Base-by-base conservation (phyloP, 1,140 invertebrate species). In the Drosophila ficusphila region DNA sequence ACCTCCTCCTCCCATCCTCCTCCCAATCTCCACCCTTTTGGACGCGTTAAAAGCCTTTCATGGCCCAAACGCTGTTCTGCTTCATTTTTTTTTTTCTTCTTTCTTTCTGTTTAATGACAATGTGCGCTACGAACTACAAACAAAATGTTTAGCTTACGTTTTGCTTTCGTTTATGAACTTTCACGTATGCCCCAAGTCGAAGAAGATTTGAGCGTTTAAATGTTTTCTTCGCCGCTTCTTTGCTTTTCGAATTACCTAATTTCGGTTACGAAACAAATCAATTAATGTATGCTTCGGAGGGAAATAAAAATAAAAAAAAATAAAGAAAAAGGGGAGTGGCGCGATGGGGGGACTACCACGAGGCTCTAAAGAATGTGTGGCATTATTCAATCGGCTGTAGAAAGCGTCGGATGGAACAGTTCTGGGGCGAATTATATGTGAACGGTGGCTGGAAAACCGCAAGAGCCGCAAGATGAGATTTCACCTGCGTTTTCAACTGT, bases 51-150 rank as follows among this genome's bases (percentile, higher is more conserved):
- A 82, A 62, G 79, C 79, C 71, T 83, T 81, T 79, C 81, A 76
- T 76, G 74, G 72, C 76, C 51, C 67, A 52, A 70, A 68, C 73
- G 60, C 62, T 57, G 79, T 85, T 85, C 79, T 85, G 79, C 79
- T 85, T 85, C 81, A 85, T 85, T 86, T 86, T n/a, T n/a, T n/a
- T n/a, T n/a, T n/a, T n/a, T n/a, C n/a, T n/a, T n/a, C n/a, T n/a
- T n/a, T n/a, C n/a, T n/a, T n/a, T n/a, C n/a, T 86, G 81, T 86
- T 85, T 85, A 86, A 88, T 86, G 82, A 88, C 82, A 86, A 81
- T 85, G 76, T 73, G 74, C 64, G 77, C 65, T 73, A 70, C 64
- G 77, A 61, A 60, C 75, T 51, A 72, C 51, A 56, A 58, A 62
- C 67, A 41, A 56, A 41, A 44, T 71, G 62, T 54, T 74, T 65